Percentiles rank a stretch among this genome's conserved stretches.
Conservation (phyloP, 1,140 invertebrate genomes). For the Amphibalanus amphitrite region DNA sequence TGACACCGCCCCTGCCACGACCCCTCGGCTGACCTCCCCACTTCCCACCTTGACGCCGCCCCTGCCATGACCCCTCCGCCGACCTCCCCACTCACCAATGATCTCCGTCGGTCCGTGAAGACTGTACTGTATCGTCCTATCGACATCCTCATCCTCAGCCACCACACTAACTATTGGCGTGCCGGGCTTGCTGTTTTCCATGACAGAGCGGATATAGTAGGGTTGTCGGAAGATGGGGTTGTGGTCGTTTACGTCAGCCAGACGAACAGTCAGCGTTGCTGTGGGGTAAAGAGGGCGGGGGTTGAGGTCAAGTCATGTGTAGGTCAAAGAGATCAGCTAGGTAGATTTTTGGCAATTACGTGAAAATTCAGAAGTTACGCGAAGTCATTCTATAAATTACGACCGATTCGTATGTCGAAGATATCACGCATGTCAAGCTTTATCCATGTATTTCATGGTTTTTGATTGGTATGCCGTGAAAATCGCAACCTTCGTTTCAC, state of each 20-base stretch:
- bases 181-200: conserved; percentile 76
- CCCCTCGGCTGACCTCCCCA: neutral
- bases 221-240: conserved; percentile 62
- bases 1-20: neutral
- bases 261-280: conserved; percentile 51
- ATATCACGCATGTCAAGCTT: too few relatives aligned
- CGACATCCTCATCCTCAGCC: conserved; percentile 74
- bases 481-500: too few relatives aligned
- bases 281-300: conserved; percentile 19
- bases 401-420: too few relatives aligned
- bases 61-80: too few relatives aligned
- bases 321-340: too few relatives aligned
- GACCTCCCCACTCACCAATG: too few relatives aligned
- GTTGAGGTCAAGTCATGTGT: too few relatives aligned
- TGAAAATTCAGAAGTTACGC: too few relatives aligned
- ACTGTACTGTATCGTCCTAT: conserved; percentile 62
- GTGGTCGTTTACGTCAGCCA: conserved; percentile 77
- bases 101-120: conserved; percentile 40
- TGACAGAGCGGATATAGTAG: conserved; percentile 56
- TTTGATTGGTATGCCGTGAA: too few relatives aligned
- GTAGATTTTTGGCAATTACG: too few relatives aligned
- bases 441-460: too few relatives aligned
- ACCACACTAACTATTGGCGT: conserved; percentile 57
- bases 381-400: too few relatives aligned
- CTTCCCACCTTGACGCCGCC: neutral